phyloP scores from a whole-genome alignment of 2,113 vertebrate genomes.

The Pachyramphus minor region DNA sequence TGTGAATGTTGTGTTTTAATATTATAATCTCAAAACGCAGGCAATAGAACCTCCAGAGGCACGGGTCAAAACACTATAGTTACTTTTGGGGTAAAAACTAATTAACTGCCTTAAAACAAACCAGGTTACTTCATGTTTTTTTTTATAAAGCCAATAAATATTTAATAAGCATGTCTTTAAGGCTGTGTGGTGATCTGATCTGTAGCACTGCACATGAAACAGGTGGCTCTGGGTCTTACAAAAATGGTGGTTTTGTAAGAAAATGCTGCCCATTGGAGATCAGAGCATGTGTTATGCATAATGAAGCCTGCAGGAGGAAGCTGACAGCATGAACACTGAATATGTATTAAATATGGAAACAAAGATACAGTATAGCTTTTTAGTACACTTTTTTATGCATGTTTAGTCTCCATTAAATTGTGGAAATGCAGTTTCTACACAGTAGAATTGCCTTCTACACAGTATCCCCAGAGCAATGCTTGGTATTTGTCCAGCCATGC shows the following conservation, averaged over 20 bases:
- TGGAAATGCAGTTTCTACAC: not conserved
- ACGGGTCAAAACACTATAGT: not conserved
- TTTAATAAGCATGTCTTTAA: not conserved
- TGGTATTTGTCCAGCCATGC: not conserved
- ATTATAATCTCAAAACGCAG: not conserved
- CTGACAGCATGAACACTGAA: not conserved
- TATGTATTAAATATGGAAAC: not conserved
- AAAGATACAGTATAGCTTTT: not conserved
- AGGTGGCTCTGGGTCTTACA: not conserved
- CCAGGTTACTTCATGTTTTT: not conserved
- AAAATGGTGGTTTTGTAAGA: not conserved
- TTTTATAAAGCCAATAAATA: not conserved
- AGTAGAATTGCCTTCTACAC: not conserved
- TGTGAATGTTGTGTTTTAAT: not conserved
- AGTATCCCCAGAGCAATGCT: not conserved
- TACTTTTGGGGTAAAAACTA: not conserved
- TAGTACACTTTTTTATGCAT: not conserved
- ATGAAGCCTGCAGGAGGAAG: not conserved
- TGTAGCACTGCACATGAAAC: not conserved
- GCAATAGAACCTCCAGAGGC: not conserved
- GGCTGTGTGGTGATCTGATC: not conserved
- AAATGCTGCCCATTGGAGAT: not conserved
- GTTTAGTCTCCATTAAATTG: not conserved
- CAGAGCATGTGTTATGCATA: not conserved
- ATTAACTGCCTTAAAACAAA: not conserved